Conservation (phyloP, 2,113 vertebrate genomes). For the Cyanoderma ruficeps region DNA sequence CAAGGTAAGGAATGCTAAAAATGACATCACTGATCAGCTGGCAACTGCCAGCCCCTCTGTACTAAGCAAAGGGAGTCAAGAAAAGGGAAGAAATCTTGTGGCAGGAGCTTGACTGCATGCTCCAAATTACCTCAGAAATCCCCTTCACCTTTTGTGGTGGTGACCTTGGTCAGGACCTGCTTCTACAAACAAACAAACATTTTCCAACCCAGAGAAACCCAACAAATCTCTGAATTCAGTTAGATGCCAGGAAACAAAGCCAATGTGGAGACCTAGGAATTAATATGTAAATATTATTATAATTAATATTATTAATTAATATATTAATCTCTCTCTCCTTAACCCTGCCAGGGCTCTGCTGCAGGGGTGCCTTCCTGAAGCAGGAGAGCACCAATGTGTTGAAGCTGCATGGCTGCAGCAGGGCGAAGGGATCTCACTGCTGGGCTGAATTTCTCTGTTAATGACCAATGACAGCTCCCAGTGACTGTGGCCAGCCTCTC, state of each 20-base stretch:
- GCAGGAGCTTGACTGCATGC: not conserved
- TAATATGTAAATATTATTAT: too few species aligned
- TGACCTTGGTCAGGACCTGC: too few species aligned
- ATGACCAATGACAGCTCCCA: not conserved
- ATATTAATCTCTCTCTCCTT: not conserved
- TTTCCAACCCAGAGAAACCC: not conserved
- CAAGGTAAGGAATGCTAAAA: not conserved
- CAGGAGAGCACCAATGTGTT: not conserved
- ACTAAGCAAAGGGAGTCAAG: not conserved
- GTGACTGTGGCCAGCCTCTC: not conserved
- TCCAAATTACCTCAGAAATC: not conserved
- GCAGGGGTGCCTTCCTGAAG: not conserved
- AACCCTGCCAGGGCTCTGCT: not conserved
- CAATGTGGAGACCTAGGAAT: not conserved
- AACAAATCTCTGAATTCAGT: too few species aligned
- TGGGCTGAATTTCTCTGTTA: not conserved
- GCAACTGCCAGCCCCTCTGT: not conserved
- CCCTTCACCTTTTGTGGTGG: too few species aligned
- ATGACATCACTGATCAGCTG: not conserved
- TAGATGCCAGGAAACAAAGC: fast-evolving
- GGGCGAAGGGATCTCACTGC: not conserved
- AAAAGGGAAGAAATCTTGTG: not conserved
- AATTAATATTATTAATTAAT: too few species aligned
- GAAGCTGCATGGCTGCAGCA: not conserved
- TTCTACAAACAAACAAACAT: not conserved